A percentile compares a stretch with the other conserved stretches of the same genome.
phyloP scores from a whole-genome alignment of 2,113 vertebrate genomes.

The Mirounga angustirostris region DNA sequence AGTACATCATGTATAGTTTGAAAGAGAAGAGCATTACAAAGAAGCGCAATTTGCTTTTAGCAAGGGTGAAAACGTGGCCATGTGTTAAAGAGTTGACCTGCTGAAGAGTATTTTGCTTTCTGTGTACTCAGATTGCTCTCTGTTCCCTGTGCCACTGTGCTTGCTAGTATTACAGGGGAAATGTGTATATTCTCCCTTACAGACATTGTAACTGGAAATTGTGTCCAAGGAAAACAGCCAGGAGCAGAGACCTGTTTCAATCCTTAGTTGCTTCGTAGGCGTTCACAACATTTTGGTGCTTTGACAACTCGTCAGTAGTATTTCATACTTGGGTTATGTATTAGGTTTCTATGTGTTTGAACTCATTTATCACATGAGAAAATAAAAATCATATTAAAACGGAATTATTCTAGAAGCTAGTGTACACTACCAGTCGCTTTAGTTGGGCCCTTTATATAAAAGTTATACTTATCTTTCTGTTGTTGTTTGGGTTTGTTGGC shows the following conservation, averaged over 20 bases:
- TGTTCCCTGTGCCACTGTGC: slow-evolving; percentile 71
- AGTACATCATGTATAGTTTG: slow-evolving; percentile 81
- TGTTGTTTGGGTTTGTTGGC: slow-evolving; percentile 67
- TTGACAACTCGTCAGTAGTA: slow-evolving; percentile 71
- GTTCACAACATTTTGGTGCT: slow-evolving; percentile 75
- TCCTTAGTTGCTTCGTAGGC: slow-evolving; percentile 78
- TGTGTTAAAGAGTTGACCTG: slow-evolving; percentile 77
- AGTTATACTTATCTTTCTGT: slow-evolving; percentile 80
- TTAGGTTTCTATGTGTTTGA: slow-evolving; percentile 73
- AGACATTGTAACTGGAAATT: slow-evolving; percentile 74
- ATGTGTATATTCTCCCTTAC: slow-evolving; percentile 76
- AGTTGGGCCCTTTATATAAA: slow-evolving; percentile 75
- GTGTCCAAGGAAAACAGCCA: slow-evolving; percentile 67
- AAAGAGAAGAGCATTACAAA: slow-evolving; percentile 86
- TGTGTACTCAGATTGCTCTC: slow-evolving; percentile 60
- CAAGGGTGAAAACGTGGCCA: slow-evolving; percentile 80
- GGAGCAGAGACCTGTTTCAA: slow-evolving; percentile 80
- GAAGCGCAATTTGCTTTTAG: slow-evolving; percentile 87
- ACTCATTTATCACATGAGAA: slow-evolving; percentile 73
- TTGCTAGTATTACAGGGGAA: slow-evolving; percentile 72
- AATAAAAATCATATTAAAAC: slow-evolving; percentile 71
- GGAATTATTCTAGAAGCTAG: slow-evolving; percentile 72
- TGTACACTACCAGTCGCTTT: slow-evolving; percentile 75
- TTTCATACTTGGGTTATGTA: slow-evolving; percentile 77
- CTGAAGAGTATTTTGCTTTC: slow-evolving; percentile 71